These are phyloP conservation scores for Omphaloscelis lunosa DNA, from an alignment of 2,888 invertebrate species.

Conservation along the genomic window DNA sequence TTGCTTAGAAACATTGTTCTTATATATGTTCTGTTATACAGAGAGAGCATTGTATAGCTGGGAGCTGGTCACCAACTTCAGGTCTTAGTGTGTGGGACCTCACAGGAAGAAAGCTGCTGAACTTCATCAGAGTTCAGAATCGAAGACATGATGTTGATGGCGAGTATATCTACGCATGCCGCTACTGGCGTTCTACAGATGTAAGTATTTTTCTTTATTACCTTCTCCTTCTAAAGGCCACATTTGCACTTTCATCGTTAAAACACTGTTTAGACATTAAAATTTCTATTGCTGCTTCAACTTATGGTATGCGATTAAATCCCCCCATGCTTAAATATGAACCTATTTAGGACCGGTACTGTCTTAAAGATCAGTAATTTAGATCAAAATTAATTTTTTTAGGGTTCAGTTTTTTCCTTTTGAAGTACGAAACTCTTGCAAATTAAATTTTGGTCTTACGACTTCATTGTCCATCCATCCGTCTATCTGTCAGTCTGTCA, in stretches of 20 bases:
- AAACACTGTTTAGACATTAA: not conserved
- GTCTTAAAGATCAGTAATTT: not conserved
- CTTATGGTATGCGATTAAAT: not conserved
- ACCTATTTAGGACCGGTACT: not conserved
- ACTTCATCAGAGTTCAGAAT: conserved; percentile 87
- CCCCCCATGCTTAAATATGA: not conserved
- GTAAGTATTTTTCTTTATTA: conserved; percentile 67
- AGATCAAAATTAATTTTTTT: not conserved
- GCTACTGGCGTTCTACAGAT: conserved; percentile 86
- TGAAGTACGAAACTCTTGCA: no score
- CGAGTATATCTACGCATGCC: conserved; percentile 90
- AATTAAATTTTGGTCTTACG: no score
- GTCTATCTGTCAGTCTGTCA: no score
- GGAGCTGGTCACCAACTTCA: conserved; percentile 90
- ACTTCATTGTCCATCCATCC: no score
- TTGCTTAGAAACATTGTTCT: not conserved
- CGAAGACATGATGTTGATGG: conserved; percentile 89
- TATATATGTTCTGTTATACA: conserved; percentile 60
- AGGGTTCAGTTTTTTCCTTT: no score
- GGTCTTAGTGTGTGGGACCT: conserved; percentile 91
- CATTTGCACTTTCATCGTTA: not conserved
- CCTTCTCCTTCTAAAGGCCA: not conserved
- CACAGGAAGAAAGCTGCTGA: conserved; percentile 85
- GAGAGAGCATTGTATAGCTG: conserved; percentile 89
- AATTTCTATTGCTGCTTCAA: not conserved